Evolutionary conservation across 2,888 invertebrate species (phyloP), one percentile per base, ranked within the genome.

Genomic region (Cheilosia variabilis): DNA sequence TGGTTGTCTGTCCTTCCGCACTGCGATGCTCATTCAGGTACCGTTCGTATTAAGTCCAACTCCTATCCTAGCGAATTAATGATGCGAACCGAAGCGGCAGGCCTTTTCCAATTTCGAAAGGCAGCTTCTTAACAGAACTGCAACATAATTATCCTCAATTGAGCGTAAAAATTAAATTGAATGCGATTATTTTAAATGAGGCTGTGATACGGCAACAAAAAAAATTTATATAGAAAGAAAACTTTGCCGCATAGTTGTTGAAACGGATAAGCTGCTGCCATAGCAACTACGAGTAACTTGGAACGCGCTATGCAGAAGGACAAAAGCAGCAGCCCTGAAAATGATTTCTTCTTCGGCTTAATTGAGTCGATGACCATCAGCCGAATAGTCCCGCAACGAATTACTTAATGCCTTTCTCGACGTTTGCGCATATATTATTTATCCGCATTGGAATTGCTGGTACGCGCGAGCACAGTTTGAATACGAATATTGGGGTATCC

Each of bases 141-240:
- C 84, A 86, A 80, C 84, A 86, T 80, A 86, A 86, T 86, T 86
- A 80, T 86, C 76, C 76, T 76, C 80, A 86, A 86, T 86, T 80
- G 84, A 76, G 80, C 84, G 80, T 69, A 86, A 86, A 52, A 80
- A 86, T 80, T 86, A 86, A 86, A 86, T 80, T 86, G 80, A 86
- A 71, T 86, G 80, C 75, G 84, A 80, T 86, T 86, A 86, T 86
- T 76, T 80, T 76, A 86, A 86, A 86, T 76, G 80, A 71, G 62
- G 45, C 63, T 75, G 68, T 65, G 53, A 45, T 73, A 53, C 68
- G 57, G 52, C 66, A 57, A 34, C n/a, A 58, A 52, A 24, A 45
- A 53, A 31, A 13, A 17, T 15, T 27, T 34, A 22, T 3, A 2
- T 13, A 34, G 17, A 57, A 37, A 65, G 58, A 15, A n/a, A 57